A percentile compares a stretch with the other conserved stretches of the same genome.
These are phyloP conservation scores for Conus canariensis DNA, from an alignment of 2,888 invertebrate genomes.

Conservation along the genomic window DNA sequence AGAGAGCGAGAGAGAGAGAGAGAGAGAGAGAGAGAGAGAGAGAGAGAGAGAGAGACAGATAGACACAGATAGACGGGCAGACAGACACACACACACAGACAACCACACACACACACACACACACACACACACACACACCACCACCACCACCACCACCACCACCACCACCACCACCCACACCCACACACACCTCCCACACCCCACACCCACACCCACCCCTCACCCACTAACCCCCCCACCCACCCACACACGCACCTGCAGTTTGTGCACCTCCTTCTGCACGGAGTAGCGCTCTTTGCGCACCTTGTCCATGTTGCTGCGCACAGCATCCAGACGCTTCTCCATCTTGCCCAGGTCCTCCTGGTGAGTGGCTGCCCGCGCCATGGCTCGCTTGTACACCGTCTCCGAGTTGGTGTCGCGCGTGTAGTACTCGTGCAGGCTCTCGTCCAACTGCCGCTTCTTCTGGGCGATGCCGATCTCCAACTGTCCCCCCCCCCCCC, in stretches of 20 bases:
- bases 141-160: neutral
- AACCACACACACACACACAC: neutral
- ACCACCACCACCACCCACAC: too few relatives aligned
- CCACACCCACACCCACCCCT: too few relatives aligned
- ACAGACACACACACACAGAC: too few relatives aligned
- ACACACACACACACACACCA: neutral
- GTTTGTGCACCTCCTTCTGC: constrained; percentile 64
- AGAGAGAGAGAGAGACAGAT: too few relatives aligned
- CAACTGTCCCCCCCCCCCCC: constrained; percentile 5
- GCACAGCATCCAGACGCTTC: constrained; percentile 53
- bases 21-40: too few relatives aligned
- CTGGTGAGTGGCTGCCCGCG: constrained; percentile 55
- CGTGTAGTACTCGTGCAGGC: constrained; percentile 49
- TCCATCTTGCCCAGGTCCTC: constrained; percentile 58
- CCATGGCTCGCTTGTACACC: constrained; percentile 47
- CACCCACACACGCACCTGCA: constrained; percentile 40
- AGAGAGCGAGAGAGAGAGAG: too few relatives aligned
- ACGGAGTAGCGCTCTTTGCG: constrained; percentile 58
- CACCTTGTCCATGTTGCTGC: constrained; percentile 54
- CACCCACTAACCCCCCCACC: too few relatives aligned
- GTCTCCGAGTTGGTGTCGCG: constrained; percentile 53
- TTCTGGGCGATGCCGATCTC: constrained; percentile 56
- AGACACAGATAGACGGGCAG: too few relatives aligned
- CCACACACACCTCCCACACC: too few relatives aligned
- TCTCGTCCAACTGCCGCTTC: constrained; percentile 55